Conservation (phyloP, 1,140 invertebrate genomes). For the Heliconius hewitsoni region DNA sequence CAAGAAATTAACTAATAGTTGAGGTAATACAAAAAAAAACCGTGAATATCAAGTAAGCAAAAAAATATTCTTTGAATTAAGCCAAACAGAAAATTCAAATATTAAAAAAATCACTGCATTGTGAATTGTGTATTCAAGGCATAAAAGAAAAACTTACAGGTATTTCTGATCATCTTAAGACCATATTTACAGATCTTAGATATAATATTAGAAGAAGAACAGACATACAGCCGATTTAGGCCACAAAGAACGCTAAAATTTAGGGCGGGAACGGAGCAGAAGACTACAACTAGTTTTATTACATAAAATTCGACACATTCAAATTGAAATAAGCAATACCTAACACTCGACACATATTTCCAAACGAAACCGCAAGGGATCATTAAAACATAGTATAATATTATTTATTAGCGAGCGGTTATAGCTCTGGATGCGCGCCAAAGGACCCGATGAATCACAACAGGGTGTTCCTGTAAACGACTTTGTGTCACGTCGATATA, state of each 20-base stretch:
- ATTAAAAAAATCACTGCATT: not conserved
- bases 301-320: not conserved
- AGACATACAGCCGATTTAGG: no score
- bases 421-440: conserved; percentile 26
- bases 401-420: conserved; percentile 29
- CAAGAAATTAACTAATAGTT: not conserved
- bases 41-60: not conserved
- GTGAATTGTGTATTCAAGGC: not conserved
- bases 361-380: conserved; percentile 12
- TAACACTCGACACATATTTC: not conserved
- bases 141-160: no score
- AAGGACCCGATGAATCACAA: conserved; percentile 40
- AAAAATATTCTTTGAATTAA: not conserved
- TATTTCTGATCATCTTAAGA: no score
- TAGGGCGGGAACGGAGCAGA: no score
- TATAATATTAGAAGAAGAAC: no score
- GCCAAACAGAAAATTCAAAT: not conserved
- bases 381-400: conserved; percentile 18
- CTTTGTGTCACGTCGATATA: conserved; percentile 26
- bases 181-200: no score
- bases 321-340: not conserved
- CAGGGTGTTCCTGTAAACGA: conserved; percentile 29
- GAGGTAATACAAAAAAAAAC: not conserved
- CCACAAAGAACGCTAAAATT: no score
- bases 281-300: no score